These are phyloP conservation scores for Harpalus rufipes DNA, from an alignment of 2,888 invertebrate genomes.

Conservation along the genomic window DNA sequence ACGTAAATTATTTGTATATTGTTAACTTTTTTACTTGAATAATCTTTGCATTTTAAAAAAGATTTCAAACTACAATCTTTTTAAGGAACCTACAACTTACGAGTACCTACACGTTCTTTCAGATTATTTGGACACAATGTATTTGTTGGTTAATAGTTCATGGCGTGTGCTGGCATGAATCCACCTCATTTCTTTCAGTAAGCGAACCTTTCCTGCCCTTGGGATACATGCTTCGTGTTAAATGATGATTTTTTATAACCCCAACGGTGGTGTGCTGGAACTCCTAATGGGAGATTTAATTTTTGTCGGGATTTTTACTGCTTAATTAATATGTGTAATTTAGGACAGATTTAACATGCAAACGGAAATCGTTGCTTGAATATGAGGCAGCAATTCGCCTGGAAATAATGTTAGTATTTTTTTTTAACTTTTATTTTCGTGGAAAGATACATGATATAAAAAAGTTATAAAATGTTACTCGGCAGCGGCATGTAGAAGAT, in stretches of 20 bases:
- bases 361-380: constrained; percentile 2
- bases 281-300: not conserved
- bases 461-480: not conserved
- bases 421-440: not conserved
- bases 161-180: not conserved
- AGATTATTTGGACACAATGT: no score
- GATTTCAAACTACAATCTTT: no score
- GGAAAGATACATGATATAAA: not conserved
- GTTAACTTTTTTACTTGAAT: no score
- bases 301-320: constrained; percentile 22
- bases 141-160: not conserved
- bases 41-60: no score
- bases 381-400: not conserved
- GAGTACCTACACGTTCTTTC: no score
- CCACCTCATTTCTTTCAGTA: not conserved
- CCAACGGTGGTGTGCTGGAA: constrained; percentile 12
- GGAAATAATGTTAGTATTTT: not conserved
- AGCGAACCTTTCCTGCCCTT: constrained; percentile 1
- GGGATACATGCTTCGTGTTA: constrained; percentile 35
- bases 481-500: not conserved
- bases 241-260: constrained; percentile 46
- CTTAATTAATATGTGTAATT: constrained; percentile 32
- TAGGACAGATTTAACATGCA: constrained; percentile 14
- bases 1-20: no score
- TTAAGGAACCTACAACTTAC: no score